Conservation (phyloP, 2,797 vertebrate genomes). For the Chaunax sp. region DNA sequence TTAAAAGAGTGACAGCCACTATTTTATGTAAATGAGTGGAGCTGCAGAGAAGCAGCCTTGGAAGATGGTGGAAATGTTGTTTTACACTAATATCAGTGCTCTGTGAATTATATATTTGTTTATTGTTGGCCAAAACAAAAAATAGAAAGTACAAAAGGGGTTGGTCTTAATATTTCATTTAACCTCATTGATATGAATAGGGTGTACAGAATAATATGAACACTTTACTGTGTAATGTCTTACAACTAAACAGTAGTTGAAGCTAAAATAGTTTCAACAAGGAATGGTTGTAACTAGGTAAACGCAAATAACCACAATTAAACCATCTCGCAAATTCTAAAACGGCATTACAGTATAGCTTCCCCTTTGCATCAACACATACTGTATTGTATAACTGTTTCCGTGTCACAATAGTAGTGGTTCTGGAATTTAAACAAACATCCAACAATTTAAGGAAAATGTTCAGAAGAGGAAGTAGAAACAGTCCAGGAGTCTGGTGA, state of each 20-base stretch:
- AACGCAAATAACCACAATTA: neutral
- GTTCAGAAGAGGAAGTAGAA: too few relatives aligned
- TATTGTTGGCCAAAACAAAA: neutral
- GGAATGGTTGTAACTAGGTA: neutral
- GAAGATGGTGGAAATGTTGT: conserved; percentile 12
- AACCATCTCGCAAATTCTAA: too few relatives aligned
- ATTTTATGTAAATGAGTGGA: conserved; percentile 25
- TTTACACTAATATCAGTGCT: neutral
- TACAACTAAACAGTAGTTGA: neutral
- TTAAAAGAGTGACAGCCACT: conserved; percentile 47
- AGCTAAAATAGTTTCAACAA: neutral
- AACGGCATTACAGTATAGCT: too few relatives aligned
- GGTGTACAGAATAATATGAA: neutral
- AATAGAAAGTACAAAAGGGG: neutral
- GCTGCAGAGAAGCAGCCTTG: conserved; percentile 22
- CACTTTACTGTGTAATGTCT: too few relatives aligned
- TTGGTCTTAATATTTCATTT: neutral
- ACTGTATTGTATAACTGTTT: too few relatives aligned
- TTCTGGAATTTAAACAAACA: conserved; percentile 10
- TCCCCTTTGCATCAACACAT: too few relatives aligned
- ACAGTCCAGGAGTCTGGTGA: too few relatives aligned
- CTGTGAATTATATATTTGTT: neutral
- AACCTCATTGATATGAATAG: neutral
- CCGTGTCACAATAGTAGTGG: too few relatives aligned
- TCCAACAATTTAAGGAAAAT: neutral